These are phyloP conservation scores for Drosophila navojoa DNA, from an alignment of 1,140 invertebrate genomes.

Conservation along the genomic window DNA sequence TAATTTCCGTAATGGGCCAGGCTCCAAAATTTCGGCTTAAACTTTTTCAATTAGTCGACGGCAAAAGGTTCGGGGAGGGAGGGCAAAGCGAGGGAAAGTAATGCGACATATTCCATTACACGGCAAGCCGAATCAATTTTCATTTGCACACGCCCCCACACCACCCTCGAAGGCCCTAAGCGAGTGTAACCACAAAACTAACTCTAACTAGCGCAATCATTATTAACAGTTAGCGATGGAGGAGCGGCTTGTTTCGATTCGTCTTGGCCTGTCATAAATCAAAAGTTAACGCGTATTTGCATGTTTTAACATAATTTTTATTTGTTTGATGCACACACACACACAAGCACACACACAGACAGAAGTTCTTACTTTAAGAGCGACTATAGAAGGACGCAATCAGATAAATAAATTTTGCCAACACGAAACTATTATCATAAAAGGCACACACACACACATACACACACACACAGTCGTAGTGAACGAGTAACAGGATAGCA, in stretches of 20 bases:
- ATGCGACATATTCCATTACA: slow-evolving; percentile 70
- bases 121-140: slow-evolving; percentile 69
- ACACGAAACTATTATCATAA: slow-evolving; percentile 83
- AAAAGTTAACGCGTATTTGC: slow-evolving; percentile 83
- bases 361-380: not conserved
- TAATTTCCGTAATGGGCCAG: slow-evolving; percentile 77
- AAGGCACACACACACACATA: slow-evolving; percentile 54
- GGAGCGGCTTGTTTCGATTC: slow-evolving; percentile 7
- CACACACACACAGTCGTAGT: slow-evolving; percentile 16
- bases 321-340: slow-evolving; percentile 63
- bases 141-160: slow-evolving; percentile 48
- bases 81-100: slow-evolving; percentile 34
- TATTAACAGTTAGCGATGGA: slow-evolving; percentile 68
- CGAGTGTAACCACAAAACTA: slow-evolving; percentile 54
- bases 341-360: not conserved
- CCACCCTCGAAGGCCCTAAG: not conserved
- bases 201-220: slow-evolving; percentile 74
- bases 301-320: slow-evolving; percentile 84
- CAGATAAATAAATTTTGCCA: slow-evolving; percentile 83
- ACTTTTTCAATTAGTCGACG: slow-evolving; percentile 76
- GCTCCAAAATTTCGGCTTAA: slow-evolving; percentile 63
- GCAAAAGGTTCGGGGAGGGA: slow-evolving; percentile 9
- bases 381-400: slow-evolving; percentile 42
- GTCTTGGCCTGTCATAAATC: slow-evolving; percentile 75
- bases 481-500: slow-evolving; percentile 35